Evolutionary conservation across 2,113 vertebrate genomes (phyloP), one percentile per base, ranked within the genome.

Genomic region (Mustela lutreola): DNA sequence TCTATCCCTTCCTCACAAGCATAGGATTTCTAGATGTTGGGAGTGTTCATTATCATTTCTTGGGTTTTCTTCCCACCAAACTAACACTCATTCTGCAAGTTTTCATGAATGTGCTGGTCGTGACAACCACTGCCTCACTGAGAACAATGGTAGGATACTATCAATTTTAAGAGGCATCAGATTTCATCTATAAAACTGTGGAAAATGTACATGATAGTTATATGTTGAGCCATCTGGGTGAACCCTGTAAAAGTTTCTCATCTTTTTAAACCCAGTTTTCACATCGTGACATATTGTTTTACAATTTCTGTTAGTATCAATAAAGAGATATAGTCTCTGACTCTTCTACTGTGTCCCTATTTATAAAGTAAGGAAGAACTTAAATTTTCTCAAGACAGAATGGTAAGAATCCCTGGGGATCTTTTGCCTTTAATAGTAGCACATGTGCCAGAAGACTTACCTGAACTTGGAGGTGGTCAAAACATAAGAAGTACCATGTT

Each of bases 301-400:
- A 45, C 11, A 73, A 63, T 75, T 91, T 56, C 88, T 80, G 71
- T 94, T 70, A 70, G 58, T 67, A 48, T n/a, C 19, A 26, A 31
- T 24, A 62, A 50, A 79, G 85, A 78, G 48, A 91, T 76, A 58
- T 6, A 81, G 14, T 11, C 14, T 8, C 11, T 86, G 50, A 48
- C 7, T 94, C 12, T 60, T 87, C 58, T 76, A 48, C n/a, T 53
- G 3, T 65, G 31, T 73, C 21, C 53, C 53, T 75, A 67, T 76
- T 42, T 93, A 58, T 48, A 81, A 81, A 42, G 33, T 62, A 81
- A 83, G 84, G 63, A n/a, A 58, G 19, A 92, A 65, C 15, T 82
- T 82, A 60, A 75, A 67, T 96, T 96, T 94, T 96, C 53, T 97
- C 91, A 96, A 65, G 62, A 80, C 53, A 22, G 84, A 36, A 84